Base-by-base conservation (phyloP, 1,140 invertebrate species). In the Mactra quadrangularis region DNA sequence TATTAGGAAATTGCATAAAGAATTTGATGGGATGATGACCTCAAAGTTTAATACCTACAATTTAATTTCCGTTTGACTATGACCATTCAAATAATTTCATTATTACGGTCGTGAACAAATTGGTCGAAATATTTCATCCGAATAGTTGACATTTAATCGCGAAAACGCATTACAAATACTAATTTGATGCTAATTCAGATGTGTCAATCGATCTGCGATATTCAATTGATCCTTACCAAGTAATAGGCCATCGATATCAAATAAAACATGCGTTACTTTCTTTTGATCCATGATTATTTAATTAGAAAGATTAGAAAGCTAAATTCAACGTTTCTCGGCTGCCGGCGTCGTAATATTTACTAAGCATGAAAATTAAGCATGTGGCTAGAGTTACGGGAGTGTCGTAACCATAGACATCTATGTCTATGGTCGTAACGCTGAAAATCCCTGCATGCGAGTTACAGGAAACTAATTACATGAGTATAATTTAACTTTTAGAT, bases 211-310 rank as follows among this genome's bases (percentile, higher is more conserved):
- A n/a, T n/a, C 22, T n/a, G 9, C 29, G 1, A 64, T 11, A 15
- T 17, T 29, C 1, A 15, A 19, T 68, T 25, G 15, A 25, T 19
- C 33, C 17, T 22, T n/a, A 76, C 76, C 76, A 25, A 78, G 27
- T 19, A 78, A 52, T 25, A 78, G 57, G 25, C 76, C 76, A 57
- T 78, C 76, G 25, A 78, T 33, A 53, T 78, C 76, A 68, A 78
- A 78, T 17, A 78, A 19, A 19, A 78, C 76, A 45, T 78, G 76
- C 35, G 76, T 66, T 22, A 78, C 62, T 22, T 6, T 41, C n/a
- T 57, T 66, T n/a, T 78, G 66, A 29, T 27, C 62, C 76, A 78
- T 78, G 47, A 15, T 45, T 45, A n/a, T n/a, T n/a, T n/a, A n/a
- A n/a, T n/a, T n/a, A n/a, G n/a, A n/a, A n/a, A n/a, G n/a, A n/a